Evolutionary conservation across 2,113 vertebrate genomes (phyloP), one percentile per base, ranked within the genome.

Genomic region (Etia nguti): DNA sequence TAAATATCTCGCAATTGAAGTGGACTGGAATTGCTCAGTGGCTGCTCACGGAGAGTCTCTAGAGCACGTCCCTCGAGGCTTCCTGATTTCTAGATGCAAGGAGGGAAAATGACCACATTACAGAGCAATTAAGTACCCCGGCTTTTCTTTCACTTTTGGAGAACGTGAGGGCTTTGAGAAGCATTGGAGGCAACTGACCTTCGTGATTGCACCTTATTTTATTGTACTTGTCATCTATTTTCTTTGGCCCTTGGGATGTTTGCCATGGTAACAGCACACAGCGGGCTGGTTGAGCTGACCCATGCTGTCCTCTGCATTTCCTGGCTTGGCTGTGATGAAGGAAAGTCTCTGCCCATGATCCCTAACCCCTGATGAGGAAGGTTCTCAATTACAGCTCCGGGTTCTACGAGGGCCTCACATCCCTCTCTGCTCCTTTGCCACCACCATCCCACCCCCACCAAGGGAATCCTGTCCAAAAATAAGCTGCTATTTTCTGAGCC

Each of bases 281-380:
- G 97, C 96, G 95, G 96, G 97, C 96, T 95, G 97, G 97, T 96
- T 96, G 96, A 94, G 95, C 96, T 97, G 98, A 99, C 97, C 97
- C 97, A 80, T 95, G 97, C 95, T 95, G 97, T 98, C 97, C 97
- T 97, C 95, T 97, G 98, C 94, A 97, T 99, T 97, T 99, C 97
- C 95, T 96, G 97, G 95, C 97, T 97, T 95, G 96, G 95, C 95
- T 97, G 96, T 97, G 98, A 98, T 98, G 97, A 98, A 97, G 98
- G 97, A 95, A 97, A 97, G 97, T 97, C 88, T 97, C 96, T 97
- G 97, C 94, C 97, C 95, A 18, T 97, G 97, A 96, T 98, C 97
- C 94, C 97, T 97, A 97, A 97, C 97, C 97, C 97, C 97, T 97
- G 97, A 99, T 97, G 98, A 98, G 97, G 97, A 97, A 95, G 95